Percentiles rank a stretch among this genome's conserved stretches.
These are phyloP conservation scores for Taeniopygia guttata DNA, from an alignment of 2,797 vertebrate species.

Conservation along the genomic window DNA sequence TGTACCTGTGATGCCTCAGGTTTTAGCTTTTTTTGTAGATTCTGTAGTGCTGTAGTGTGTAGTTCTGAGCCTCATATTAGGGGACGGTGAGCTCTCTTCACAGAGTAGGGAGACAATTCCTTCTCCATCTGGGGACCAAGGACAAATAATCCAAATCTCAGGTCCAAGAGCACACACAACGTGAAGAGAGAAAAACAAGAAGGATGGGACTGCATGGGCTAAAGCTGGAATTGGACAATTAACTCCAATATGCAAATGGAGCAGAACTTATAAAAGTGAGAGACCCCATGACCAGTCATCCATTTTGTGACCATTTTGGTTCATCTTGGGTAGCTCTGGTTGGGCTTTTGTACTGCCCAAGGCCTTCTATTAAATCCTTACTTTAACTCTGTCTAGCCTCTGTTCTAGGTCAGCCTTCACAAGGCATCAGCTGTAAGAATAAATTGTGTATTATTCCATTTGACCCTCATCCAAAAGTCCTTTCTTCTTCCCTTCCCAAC, in stretches of 20 bases:
- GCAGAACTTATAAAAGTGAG: background rate
- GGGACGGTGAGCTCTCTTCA: background rate
- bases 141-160: background rate
- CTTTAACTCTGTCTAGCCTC: background rate
- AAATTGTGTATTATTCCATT: background rate
- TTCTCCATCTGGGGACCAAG: background rate
- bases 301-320: background rate
- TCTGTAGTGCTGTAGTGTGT: background rate
- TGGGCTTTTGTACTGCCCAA: background rate
- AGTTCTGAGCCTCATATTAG: background rate
- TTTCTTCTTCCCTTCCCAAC: background rate
- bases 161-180: background rate
- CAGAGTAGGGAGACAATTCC: background rate
- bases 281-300: rapidly evolving
- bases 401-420: background rate
- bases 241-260: background rate
- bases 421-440: background rate
- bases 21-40: background rate
- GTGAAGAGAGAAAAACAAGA: background rate
- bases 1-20: background rate
- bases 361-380: too few species aligned
- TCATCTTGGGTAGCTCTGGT: background rate
- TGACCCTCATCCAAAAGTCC: background rate
- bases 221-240: background rate
- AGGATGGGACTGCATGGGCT: background rate